Evolutionary conservation across 2,888 invertebrate species (phyloP), one percentile per base, ranked within the genome.

Genomic region (Holacanthella duospinosa): DNA sequence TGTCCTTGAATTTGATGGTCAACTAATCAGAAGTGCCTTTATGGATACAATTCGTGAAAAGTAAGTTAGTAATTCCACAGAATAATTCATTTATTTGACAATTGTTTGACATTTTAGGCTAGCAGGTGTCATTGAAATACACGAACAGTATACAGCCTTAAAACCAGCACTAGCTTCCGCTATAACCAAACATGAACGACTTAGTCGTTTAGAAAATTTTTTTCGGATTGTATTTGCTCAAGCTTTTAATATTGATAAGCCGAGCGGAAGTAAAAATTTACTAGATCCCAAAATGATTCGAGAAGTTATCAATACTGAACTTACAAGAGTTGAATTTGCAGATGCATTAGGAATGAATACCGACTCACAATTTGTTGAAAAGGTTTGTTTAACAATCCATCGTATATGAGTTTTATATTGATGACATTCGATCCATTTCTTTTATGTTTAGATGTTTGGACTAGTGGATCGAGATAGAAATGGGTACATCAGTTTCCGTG

Each of bases 401-500:
- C n/a, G n/a, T n/a, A n/a, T 36, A 16, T 36, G 6, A 16, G 36
- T 36, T 36, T 36, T 36, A 36, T 9, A 36, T 9, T 36, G n/a
- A n/a, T n/a, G 36, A 9, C 16, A 9, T 60, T 44, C 26, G 9
- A 48, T 12, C 16, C 21, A 19, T 55, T 43, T 4, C 64, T 64
- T n/a, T n/a, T n/a, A n/a, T n/a, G n/a, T n/a, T n/a, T 60, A 80
- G 74, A 82, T 84, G 80, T 84, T 84, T 74, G 71, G 76, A 6
- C 74, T 83, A 53, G 79, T 83, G 25, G 84, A 84, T 74, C 79
- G 80, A 64, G 82, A 84, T 71, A 75, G 79, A 67, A 83, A 82
- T 74, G 83, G 84, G 2, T 83, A 81, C 74, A 81, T 85, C 66
- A 82, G 83, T 1, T 83, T 84, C 74, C 76, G 82, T 55, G 84